Evolutionary conservation across 2,797 vertebrate species (phyloP).

Genomic region (Alfaro cultratus): DNA sequence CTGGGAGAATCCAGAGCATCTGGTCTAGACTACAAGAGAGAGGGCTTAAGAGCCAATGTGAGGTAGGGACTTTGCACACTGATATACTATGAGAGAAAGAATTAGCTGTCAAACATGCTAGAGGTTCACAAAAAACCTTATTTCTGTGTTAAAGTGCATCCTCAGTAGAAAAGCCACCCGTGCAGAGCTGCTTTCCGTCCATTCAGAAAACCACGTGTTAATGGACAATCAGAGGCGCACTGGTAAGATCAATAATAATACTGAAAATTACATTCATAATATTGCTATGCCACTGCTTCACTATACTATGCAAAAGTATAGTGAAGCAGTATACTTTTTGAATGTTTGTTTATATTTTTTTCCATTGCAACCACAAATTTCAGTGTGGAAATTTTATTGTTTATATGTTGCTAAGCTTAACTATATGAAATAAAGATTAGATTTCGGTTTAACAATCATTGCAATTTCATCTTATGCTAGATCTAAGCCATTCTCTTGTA

Average conservation of each 20-base stretch:
- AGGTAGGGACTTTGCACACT: constrained; percentile 76
- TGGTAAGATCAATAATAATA: constrained; percentile 47
- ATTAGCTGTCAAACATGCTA: neutral
- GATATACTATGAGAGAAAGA: neutral
- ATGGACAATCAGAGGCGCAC: constrained; percentile 86
- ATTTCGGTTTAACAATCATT: neutral
- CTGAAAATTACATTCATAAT: neutral
- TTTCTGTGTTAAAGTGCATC: constrained; percentile 69
- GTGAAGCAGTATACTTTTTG: neutral
- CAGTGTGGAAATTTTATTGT: neutral
- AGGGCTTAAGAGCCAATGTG: constrained; percentile 87
- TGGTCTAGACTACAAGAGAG: constrained; percentile 91
- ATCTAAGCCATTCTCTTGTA: neutral
- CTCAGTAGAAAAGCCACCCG: constrained; percentile 87
- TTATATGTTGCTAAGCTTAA: neutral
- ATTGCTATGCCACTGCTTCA: neutral
- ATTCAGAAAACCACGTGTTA: constrained; percentile 85
- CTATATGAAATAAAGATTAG: neutral
- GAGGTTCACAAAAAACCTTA: constrained; percentile 13
- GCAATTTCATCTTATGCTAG: neutral
- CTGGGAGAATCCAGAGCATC: constrained; percentile 90
- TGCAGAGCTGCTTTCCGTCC: constrained; percentile 89
- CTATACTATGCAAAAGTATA: neutral
- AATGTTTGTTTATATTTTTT: neutral
- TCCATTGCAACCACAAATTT: neutral